Evolutionary conservation across 2,113 vertebrate species (phyloP).

Genomic region (Diglossa brunneiventris): DNA sequence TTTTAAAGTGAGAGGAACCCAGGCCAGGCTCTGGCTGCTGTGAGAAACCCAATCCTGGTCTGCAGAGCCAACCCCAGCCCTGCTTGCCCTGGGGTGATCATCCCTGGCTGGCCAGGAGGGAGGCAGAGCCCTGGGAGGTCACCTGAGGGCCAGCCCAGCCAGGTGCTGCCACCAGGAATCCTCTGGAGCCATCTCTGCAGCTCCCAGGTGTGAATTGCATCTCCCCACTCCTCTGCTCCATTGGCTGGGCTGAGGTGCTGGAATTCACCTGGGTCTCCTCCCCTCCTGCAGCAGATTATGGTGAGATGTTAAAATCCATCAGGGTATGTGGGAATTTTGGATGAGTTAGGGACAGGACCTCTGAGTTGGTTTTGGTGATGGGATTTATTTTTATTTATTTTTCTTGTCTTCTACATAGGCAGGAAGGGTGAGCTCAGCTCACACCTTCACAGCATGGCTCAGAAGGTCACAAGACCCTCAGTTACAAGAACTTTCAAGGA

Average conservation of each 20-base stretch:
- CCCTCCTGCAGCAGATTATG: neutral
- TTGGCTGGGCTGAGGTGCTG: rapidly evolving
- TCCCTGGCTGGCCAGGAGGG: neutral
- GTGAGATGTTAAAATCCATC: rapidly evolving
- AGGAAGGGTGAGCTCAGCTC: neutral
- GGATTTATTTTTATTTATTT: neutral
- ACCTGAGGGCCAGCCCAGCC: neutral
- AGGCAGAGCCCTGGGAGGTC: neutral
- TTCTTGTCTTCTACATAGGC: neutral
- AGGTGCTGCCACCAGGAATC: neutral
- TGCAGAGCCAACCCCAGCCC: neutral
- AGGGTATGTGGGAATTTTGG: neutral
- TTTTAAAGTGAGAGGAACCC: neutral
- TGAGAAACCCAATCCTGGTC: neutral
- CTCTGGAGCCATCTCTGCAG: neutral
- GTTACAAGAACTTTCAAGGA: neutral
- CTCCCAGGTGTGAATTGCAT: neutral
- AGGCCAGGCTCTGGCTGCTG: neutral
- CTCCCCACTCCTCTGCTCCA: neutral
- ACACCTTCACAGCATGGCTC: neutral
- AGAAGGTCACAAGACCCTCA: neutral
- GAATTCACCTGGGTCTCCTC: neutral
- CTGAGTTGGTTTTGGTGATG: neutral
- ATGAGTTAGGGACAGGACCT: neutral
- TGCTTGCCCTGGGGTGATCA: neutral